Percentiles rank a stretch among this genome's conserved stretches.
These are phyloP conservation scores for Notarius lentiginosus DNA, from an alignment of 2,113 vertebrate species.

Conservation along the genomic window DNA sequence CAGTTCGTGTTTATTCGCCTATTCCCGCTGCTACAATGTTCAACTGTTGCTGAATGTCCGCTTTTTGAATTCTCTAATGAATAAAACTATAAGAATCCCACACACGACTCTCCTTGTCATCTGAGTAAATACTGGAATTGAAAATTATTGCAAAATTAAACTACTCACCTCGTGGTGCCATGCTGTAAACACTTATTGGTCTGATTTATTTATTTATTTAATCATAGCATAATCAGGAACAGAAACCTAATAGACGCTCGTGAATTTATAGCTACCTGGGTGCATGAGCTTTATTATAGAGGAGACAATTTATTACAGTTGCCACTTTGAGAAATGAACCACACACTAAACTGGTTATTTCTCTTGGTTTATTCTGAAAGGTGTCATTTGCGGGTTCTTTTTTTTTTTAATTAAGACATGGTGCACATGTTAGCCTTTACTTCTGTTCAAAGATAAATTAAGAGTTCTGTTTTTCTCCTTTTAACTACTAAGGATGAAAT, in stretches of 20 bases:
- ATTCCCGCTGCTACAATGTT: slow-evolving; percentile 74
- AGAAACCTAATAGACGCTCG: neutral
- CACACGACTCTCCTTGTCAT: slow-evolving; percentile 37
- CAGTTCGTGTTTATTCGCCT: slow-evolving; percentile 67
- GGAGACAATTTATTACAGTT: neutral
- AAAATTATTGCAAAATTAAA: neutral
- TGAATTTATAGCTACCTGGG: neutral
- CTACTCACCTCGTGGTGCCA: neutral
- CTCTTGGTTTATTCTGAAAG: neutral
- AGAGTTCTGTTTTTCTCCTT: neutral
- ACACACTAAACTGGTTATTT: neutral
- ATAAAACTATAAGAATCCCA: slow-evolving; percentile 73
- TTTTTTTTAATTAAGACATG: neutral
- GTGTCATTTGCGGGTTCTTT: neutral
- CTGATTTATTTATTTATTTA: neutral
- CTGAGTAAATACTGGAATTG: neutral
- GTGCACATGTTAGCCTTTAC: neutral
- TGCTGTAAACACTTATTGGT: neutral
- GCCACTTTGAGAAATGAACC: neutral
- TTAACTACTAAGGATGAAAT: neutral
- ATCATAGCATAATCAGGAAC: neutral
- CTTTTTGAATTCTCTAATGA: slow-evolving; percentile 75
- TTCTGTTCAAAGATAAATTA: neutral
- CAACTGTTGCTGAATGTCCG: slow-evolving; percentile 77
- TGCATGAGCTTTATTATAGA: neutral